These are phyloP conservation scores for Argya squamiceps DNA, from an alignment of 2,797 vertebrate genomes.

Conservation along the genomic window DNA sequence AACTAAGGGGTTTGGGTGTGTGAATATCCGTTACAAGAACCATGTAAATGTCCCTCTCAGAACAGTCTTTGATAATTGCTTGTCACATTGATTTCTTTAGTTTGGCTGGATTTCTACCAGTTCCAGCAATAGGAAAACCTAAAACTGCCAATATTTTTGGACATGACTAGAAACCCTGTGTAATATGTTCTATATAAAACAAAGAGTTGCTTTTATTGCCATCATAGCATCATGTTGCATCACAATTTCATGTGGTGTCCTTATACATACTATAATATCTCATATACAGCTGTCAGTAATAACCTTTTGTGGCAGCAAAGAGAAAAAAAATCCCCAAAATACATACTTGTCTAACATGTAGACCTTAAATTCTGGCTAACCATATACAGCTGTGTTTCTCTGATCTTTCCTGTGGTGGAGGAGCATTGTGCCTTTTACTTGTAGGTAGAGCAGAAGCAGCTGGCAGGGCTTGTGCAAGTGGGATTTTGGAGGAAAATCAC, in stretches of 20 bases:
- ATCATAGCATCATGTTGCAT: neutral
- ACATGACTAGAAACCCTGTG: neutral
- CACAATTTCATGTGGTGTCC: neutral
- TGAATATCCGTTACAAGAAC: neutral
- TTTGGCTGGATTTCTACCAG: neutral
- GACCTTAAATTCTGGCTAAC: neutral
- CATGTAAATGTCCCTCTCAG: neutral
- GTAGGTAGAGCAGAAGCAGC: neutral
- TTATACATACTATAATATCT: neutral
- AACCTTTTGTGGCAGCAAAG: slow-evolving; percentile 24
- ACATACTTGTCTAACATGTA: neutral
- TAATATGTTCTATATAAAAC: neutral
- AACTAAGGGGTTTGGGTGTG: neutral
- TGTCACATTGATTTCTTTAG: neutral
- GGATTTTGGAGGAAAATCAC: neutral
- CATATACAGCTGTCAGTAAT: neutral
- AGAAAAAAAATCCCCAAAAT: neutral
- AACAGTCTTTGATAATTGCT: neutral
- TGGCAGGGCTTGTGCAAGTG: neutral
- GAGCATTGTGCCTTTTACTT: neutral
- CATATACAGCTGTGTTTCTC: neutral
- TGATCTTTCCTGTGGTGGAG: neutral
- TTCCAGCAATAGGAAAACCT: neutral
- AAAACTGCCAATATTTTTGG: neutral
- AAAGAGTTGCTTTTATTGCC: neutral